phyloP scores from a whole-genome alignment of 2,797 vertebrate species.

The Cheirogaleus major region DNA sequence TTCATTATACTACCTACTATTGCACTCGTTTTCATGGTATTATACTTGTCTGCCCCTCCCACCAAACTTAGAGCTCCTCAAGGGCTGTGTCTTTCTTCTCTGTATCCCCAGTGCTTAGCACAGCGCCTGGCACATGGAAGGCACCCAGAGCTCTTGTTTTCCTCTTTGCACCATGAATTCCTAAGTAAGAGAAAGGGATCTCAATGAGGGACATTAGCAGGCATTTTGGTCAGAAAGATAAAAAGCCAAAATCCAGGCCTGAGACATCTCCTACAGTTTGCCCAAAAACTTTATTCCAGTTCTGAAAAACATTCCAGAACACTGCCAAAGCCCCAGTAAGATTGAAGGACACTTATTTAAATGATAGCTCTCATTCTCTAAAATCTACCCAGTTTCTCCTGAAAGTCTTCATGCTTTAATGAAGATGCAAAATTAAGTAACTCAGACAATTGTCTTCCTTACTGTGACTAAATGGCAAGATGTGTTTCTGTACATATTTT shows the following conservation, averaged over 20 bases:
- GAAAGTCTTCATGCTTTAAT: constrained; percentile 35
- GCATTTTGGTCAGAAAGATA: background rate
- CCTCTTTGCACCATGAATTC: background rate
- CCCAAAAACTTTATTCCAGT: background rate
- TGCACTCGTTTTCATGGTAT: background rate
- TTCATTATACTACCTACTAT: background rate
- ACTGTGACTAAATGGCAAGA: background rate
- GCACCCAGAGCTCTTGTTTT: background rate
- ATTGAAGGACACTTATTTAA: background rate
- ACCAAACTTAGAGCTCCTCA: background rate
- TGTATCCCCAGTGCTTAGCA: background rate
- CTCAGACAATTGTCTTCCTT: background rate
- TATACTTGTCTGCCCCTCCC: background rate
- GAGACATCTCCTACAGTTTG: background rate
- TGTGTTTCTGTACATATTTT: background rate
- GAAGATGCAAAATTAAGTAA: constrained; percentile 34
- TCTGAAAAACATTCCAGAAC: background rate
- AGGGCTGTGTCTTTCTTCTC: background rate
- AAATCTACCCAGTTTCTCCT: background rate
- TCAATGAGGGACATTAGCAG: background rate
- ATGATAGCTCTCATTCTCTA: background rate
- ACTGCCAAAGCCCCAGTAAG: background rate
- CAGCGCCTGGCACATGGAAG: background rate
- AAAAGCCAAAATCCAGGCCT: background rate
- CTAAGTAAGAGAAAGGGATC: background rate